phyloP scores from a whole-genome alignment of 1,140 invertebrate species.

The Panagrolaimus sp. region DNA sequence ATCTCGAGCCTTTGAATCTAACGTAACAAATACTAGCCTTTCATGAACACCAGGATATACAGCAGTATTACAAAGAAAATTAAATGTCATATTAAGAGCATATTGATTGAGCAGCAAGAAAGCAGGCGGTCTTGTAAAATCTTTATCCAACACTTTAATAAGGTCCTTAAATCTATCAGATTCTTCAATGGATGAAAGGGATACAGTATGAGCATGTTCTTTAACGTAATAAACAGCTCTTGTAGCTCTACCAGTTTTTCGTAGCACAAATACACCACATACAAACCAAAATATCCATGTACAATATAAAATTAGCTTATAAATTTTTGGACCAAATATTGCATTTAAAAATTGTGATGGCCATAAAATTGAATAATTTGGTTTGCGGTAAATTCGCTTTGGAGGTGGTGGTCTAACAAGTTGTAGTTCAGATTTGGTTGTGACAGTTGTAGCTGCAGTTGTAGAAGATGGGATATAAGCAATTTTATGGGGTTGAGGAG shows the following conservation, averaged over 20 bases:
- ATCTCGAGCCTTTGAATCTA: constrained; percentile 50
- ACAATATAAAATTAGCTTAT: constrained; percentile 5
- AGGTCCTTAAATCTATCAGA: constrained; percentile 45
- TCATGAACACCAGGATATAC: constrained; percentile 51
- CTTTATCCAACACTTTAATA: constrained; percentile 42
- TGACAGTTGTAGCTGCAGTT: no score
- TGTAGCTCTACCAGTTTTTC: constrained; percentile 50
- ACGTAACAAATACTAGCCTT: constrained; percentile 52
- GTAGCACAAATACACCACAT: constrained; percentile 45
- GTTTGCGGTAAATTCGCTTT: no score
- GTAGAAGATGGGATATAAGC: no score
- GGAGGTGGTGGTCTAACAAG: no score
- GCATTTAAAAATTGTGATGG: not conserved
- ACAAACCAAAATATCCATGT: constrained; percentile 43
- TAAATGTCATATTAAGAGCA: constrained; percentile 57
- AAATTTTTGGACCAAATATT: not conserved
- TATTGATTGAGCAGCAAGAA: constrained; percentile 54
- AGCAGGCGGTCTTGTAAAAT: constrained; percentile 49
- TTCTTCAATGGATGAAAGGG: constrained; percentile 44
- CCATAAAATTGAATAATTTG: not conserved
- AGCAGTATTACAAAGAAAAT: constrained; percentile 54
- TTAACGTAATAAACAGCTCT: constrained; percentile 49
- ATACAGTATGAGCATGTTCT: constrained; percentile 40
- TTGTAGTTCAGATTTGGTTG: no score
- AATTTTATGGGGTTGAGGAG: no score